Evolutionary conservation across 1,140 invertebrate species (phyloP).

Genomic region (Thaumetopoea pityocampa): DNA sequence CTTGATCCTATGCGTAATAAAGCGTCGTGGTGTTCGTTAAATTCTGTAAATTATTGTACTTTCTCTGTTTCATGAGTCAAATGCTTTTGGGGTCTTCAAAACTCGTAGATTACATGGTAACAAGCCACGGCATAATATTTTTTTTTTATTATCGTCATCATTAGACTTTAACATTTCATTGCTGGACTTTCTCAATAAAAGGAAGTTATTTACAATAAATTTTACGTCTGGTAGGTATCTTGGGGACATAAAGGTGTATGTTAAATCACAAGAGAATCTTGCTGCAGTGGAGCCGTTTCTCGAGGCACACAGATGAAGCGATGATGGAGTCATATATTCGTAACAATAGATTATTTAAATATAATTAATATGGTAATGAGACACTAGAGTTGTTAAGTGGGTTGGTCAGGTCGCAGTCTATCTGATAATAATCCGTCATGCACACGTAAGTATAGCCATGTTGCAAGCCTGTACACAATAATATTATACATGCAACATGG

Average conservation of each 20-base stretch:
- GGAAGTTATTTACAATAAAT: too few species aligned
- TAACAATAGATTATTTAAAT: background rate
- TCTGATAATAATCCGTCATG: constrained; percentile 35
- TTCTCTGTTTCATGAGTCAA: constrained; percentile 5
- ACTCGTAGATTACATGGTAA: too few species aligned
- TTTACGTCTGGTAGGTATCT: too few species aligned
- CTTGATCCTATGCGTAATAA: constrained; percentile 13
- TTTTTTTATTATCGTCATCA: too few species aligned
- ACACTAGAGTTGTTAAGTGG: constrained; percentile 9
- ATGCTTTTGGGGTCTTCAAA: constrained; percentile 3
- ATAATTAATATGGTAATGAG: constrained; percentile 6
- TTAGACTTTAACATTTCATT: too few species aligned
- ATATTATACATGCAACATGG: constrained; percentile 53
- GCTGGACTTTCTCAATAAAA: too few species aligned
- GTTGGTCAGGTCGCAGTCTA: constrained; percentile 19
- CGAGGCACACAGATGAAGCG: too few species aligned
- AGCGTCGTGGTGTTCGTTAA: background rate
- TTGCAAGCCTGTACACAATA: constrained; percentile 56
- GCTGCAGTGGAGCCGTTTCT: too few species aligned
- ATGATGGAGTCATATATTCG: constrained; percentile 1
- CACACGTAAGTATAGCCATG: constrained; percentile 38
- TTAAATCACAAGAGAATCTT: too few species aligned
- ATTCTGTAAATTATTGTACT: background rate
- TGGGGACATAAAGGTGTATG: too few species aligned
- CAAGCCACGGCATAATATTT: too few species aligned